These are phyloP conservation scores for Tribolium castaneum DNA, from an alignment of 1,140 invertebrate species.

Conservation along the genomic window DNA sequence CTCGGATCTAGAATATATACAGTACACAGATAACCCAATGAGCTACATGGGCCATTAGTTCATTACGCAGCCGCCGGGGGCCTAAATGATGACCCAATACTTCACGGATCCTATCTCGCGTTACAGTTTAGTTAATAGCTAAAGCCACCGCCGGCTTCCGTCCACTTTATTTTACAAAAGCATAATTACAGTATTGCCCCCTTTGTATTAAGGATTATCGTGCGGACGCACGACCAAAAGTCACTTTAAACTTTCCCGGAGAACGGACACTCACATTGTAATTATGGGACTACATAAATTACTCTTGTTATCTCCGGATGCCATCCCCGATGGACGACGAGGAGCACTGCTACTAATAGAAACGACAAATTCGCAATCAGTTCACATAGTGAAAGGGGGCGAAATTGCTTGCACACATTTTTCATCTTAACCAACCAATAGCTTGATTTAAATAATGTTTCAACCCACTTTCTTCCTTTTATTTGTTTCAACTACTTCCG, in stretches of 20 bases:
- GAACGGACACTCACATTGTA: conserved; percentile 36
- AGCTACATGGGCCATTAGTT: conserved; percentile 51
- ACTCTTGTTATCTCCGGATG: conserved; percentile 29
- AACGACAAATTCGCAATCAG: conserved; percentile 19
- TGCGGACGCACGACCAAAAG: conserved; percentile 22
- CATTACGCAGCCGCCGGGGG: conserved; percentile 51
- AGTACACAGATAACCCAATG: conserved; percentile 45
- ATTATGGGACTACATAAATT: conserved; percentile 39
- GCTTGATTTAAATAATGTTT: too few relatives aligned
- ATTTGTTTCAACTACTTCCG: neutral
- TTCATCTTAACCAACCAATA: neutral
- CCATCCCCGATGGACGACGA: conserved; percentile 7
- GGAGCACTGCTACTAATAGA: conserved; percentile 18
- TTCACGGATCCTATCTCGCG: conserved; percentile 50
- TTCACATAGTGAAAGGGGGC: neutral
- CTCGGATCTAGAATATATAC: conserved; percentile 34
- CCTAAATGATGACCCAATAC: conserved; percentile 51
- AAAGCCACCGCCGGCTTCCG: conserved; percentile 39
- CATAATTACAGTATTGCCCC: conserved; percentile 40
- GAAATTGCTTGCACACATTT: neutral
- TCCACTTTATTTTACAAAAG: conserved; percentile 46
- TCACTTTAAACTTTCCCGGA: conserved; percentile 27
- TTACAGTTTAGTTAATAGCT: conserved; percentile 49
- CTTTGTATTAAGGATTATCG: conserved; percentile 45
- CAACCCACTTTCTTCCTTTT: too few relatives aligned